Base-by-base conservation (phyloP, 2,888 invertebrate species). In the Hanleya hanleyi region DNA sequence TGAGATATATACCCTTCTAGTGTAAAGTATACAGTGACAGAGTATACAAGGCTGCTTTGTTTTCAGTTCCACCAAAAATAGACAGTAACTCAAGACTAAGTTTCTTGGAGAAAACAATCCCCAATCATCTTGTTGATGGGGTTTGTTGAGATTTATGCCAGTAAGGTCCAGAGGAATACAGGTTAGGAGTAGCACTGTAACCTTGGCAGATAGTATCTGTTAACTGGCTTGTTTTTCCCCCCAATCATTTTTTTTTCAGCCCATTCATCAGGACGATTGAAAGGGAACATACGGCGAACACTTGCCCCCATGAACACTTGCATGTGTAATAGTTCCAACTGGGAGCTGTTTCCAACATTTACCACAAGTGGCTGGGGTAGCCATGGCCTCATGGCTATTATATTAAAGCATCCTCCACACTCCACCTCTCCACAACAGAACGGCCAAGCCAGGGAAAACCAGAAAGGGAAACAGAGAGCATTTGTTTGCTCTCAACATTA, bases 401-500 rank as follows among this genome's bases (percentile, higher is more conserved):
- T n/a, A n/a, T n/a, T n/a, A n/a, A n/a, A n/a, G n/a, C n/a, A n/a
- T n/a, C n/a, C n/a, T n/a, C n/a, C n/a, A n/a, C n/a, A n/a, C n/a
- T n/a, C n/a, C n/a, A n/a, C n/a, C n/a, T n/a, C n/a, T n/a, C n/a
- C n/a, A n/a, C n/a, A n/a, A n/a, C n/a, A n/a, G n/a, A n/a, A n/a
- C n/a, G n/a, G n/a, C n/a, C n/a, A n/a, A n/a, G n/a, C n/a, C n/a
- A n/a, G n/a, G n/a, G n/a, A n/a, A n/a, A n/a, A n/a, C n/a, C n/a
- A n/a, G n/a, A n/a, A n/a, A n/a, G n/a, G n/a, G n/a, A n/a, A n/a
- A n/a, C n/a, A n/a, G n/a, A n/a, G n/a, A n/a, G 32, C 51, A 72
- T 72, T 73, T 65, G 66, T 73, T 69, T 37, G 49, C 66, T 69
- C 61, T 65, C 65, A 2, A 26, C 15, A 69, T 69, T 57, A 73